A percentile compares a stretch with the other conserved stretches of the same genome.
Conservation (phyloP, 30 jellyfish, hydroid and myxozoan genomes). For the Turritopsis rubra region DNA sequence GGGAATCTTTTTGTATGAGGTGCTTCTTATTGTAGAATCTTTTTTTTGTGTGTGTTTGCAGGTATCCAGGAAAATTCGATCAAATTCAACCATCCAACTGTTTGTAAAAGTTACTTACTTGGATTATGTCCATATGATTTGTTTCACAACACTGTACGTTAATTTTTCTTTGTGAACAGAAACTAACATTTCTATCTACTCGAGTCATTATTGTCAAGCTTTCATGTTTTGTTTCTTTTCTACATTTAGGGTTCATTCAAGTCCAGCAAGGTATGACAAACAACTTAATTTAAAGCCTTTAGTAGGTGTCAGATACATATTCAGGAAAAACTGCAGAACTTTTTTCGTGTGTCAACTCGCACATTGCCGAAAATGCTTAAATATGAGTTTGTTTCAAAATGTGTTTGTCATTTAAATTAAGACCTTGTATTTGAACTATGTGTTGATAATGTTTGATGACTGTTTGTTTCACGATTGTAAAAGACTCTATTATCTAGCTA, state of each 20-base stretch:
- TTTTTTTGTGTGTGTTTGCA: conserved; percentile 17
- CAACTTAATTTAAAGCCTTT: background rate
- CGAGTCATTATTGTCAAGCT: too few species aligned
- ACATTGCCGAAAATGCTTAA: too few species aligned
- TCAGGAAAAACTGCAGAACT: too few species aligned
- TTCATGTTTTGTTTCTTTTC: background rate
- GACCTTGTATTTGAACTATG: too few species aligned
- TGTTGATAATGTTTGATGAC: too few species aligned
- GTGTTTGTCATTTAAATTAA: too few species aligned
- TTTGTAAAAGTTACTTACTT: conserved; percentile 87
- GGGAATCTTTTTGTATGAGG: too few species aligned
- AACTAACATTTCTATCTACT: background rate
- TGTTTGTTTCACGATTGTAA: too few species aligned
- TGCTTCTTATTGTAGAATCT: background rate
- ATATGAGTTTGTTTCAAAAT: too few species aligned
- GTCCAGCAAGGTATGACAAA: conserved; percentile 25
- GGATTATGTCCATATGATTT: conserved; percentile 95
- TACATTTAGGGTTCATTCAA: conserved; percentile 28
- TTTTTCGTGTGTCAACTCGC: too few species aligned
- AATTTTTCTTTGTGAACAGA: background rate
- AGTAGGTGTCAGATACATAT: too few species aligned
- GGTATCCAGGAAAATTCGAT: conserved; percentile 72
- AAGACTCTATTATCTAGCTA: too few species aligned
- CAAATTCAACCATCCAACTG: conserved; percentile 66
- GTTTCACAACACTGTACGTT: conserved; percentile 88